Percentiles rank a stretch among this genome's conserved stretches.
Conservation (phyloP, 2,113 vertebrate species). For the Elaphurus davidianus region DNA sequence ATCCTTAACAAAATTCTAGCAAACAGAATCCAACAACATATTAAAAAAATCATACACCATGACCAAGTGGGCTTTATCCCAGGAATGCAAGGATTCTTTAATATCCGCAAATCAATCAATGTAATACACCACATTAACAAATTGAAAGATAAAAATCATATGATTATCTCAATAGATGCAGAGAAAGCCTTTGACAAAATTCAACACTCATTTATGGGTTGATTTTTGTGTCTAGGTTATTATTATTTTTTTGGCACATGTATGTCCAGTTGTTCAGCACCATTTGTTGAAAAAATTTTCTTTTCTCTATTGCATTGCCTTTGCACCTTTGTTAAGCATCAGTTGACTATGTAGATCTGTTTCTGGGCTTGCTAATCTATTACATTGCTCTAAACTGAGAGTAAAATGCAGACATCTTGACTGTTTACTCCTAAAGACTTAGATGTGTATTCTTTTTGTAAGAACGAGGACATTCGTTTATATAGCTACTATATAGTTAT, state of each 20-base stretch:
- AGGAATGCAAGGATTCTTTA: too few relatives aligned
- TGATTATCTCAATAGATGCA: too few relatives aligned
- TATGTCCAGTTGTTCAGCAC: background rate
- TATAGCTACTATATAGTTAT: background rate
- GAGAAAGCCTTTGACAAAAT: too few relatives aligned
- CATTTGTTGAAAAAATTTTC: background rate
- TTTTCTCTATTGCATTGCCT: background rate
- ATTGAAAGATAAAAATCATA: too few relatives aligned
- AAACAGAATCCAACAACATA: too few relatives aligned
- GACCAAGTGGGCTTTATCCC: too few relatives aligned
- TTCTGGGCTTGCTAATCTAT: background rate
- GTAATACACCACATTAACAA: too few relatives aligned
- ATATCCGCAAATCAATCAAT: too few relatives aligned
- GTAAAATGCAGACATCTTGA: background rate
- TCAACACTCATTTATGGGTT: too few relatives aligned
- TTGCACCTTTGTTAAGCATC: background rate
- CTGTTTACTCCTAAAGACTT: background rate
- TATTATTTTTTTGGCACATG: background rate
- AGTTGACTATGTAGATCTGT: background rate
- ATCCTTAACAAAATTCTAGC: too few relatives aligned
- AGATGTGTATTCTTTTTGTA: background rate
- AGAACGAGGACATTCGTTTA: background rate
- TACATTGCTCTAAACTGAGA: background rate
- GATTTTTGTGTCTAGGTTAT: background rate
- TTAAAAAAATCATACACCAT: too few relatives aligned